A percentile compares a stretch with the other conserved stretches of the same genome.
Conservation (phyloP, 2,888 invertebrate genomes). For the Xestia c-nigrum region DNA sequence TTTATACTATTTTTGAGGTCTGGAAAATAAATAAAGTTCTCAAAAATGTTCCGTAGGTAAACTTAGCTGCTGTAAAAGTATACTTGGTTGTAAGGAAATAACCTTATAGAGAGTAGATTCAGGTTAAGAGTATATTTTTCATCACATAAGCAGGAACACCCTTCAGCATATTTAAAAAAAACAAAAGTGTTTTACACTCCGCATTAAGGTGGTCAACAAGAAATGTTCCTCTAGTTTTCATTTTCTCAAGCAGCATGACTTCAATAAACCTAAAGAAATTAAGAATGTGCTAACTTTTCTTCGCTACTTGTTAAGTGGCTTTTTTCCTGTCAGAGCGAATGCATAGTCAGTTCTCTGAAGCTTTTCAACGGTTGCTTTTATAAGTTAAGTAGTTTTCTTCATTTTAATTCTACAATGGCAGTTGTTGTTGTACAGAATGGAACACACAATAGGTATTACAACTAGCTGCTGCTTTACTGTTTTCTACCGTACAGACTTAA, state of each 20-base stretch:
- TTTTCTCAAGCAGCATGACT: conserved; percentile 20
- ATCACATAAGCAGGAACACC: background rate
- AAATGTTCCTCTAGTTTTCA: background rate
- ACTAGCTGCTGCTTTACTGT: background rate
- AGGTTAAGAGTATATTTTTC: background rate
- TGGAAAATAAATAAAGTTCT: background rate
- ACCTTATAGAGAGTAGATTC: background rate
- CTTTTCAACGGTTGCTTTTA: conserved; percentile 17
- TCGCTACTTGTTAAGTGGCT: conserved; percentile 12
- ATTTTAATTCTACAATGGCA: conserved; percentile 11
- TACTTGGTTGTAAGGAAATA: too few relatives aligned
- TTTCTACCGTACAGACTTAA: background rate
- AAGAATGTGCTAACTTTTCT: conserved; percentile 32
- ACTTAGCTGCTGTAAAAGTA: background rate
- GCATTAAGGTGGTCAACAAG: conserved; percentile 13
- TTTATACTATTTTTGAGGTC: background rate
- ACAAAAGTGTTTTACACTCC: background rate
- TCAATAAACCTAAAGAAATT: conserved; percentile 33
- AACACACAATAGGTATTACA: background rate
- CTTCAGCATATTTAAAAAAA: background rate
- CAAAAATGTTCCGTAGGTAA: background rate
- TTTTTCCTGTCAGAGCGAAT: conserved; percentile 28
- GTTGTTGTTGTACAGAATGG: conserved; percentile 1
- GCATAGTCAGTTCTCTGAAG: conserved; percentile 8
- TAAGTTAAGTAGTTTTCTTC: conserved; percentile 2